Base-by-base conservation (phyloP, 2,113 vertebrate genomes). In the Heterotilapia buettikoferi region DNA sequence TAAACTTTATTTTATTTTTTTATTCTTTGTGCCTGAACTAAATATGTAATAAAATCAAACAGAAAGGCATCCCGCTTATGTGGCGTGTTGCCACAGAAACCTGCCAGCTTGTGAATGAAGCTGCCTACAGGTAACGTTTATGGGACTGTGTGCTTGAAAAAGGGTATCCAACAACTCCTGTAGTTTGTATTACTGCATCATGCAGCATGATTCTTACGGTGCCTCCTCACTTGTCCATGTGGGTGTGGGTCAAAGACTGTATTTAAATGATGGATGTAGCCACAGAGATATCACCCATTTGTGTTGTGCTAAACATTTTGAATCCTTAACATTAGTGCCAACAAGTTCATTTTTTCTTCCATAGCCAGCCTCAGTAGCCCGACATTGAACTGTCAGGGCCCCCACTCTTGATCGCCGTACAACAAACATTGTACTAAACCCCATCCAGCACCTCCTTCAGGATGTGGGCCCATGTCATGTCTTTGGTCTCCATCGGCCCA, bases 1-100 rank as follows among this genome's bases (percentile, higher is more conserved):
- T 10, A 0, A 0, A 9, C 26, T 61, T 18, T 12, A 0, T 5
- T 63, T n/a, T 7, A 3, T 63, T n/a, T 5, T 21, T 61, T 24
- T 16, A 10, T 26, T 73, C 9, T 47, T 47, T 26, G 24, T 47
- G 68, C 40, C 68, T 47, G 24, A 76, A 76, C n/a, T 38, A 68
- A 68, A 13, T 68, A 40, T 40, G n/a, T 43, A 43, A 71, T 21
- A 43, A 24, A 71, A 43, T 40, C 12, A 43, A 59, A 71, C 7
- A 43, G n/a, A 43, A 24, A 71, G 38, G 13, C 66, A 71, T 43
- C 12, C 33, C 3, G 2, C 33, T 66, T 24, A 71, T 24, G 66
- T 71, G 66, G 5, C n/a, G 1, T 71, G 36, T 71, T 71, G n/a
- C 66, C 36, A 71, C 61, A 66, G 61, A 66, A 66, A 43, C 66